Evolutionary conservation across 1,140 invertebrate species (phyloP), one percentile per base, ranked within the genome.

Genomic region (Drosophila lowei): DNA sequence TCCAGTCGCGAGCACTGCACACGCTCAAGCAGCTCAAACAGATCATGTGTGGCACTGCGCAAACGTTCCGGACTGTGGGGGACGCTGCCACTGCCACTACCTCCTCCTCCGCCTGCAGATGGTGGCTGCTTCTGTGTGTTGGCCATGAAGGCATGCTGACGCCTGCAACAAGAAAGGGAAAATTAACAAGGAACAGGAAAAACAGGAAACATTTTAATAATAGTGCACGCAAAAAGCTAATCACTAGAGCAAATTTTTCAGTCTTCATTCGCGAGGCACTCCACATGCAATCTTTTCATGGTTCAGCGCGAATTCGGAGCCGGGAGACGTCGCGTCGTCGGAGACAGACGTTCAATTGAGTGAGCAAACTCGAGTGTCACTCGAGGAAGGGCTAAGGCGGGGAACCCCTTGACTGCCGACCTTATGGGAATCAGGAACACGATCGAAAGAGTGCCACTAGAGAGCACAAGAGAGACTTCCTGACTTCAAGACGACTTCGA

Each of bases 1-100:
- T 99, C 97, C 81, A 99, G 92, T 47, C 98, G 94, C 59, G 96
- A 97, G 93, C 96, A 96, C 93, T 98, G 97, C 57, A 98, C 96
- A 91, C 95, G 94, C 91, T 98, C 97, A 70, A 99, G 93, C 64
- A 99, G 92, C 91, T 98, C 97, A 91, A 98, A 97, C 42, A 97
- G 93, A 92, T 97, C 96, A 85, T 95, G 95, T 53, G 95, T 95
- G 38, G 95, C 94, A 56, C 94, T 94, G 92, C 94, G 93, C 38
- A 94, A 72, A 16, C 92, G 85, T 78, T 93, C 92, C 25, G 92
- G 91, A 61, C 86, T 92, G 60, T 89, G 90, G 18, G 78, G 80
- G 23, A 91, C 72, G 90, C 92, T 90, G 81, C 92, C 91, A 59
- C 86, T 50, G 6, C 83, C 56, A 78, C 92, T 77, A 77, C 91